Evolutionary conservation across 2,888 invertebrate genomes (phyloP), one percentile per base, ranked within the genome.

Genomic region (Drosophila suboccidentalis): DNA sequence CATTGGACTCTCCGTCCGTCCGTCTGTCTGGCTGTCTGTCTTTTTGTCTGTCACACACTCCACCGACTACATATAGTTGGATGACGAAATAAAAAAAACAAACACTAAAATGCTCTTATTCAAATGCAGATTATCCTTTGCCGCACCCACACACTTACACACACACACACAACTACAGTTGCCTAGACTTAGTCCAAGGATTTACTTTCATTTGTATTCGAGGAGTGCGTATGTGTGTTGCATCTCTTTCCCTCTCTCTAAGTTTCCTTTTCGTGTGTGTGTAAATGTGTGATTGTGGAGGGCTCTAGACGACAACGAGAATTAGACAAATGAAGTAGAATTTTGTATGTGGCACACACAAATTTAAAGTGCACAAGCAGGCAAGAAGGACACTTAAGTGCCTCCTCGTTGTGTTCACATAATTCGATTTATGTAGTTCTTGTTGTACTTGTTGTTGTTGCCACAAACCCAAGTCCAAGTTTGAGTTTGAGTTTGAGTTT

Each of bases 91-190:
- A 32, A n/a, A 49, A 39, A 15, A 50, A 76, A 82, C 80, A 82
- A 86, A 86, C 88, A 86, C 86, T 88, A 86, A 86, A 86, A 86
- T 83, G 88, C 86, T 88, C 87, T 86, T 88, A 86, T 88, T 88
- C 88, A 86, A 86, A 88, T 88, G 88, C 87, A 88, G 85, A 86
- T 86, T 88, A 86, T 86, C 88, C 86, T 75, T 75, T 75, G 82
- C 78, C 72, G 65, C 81, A 83, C 73, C 73, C 81, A 72, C 78
- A 62, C 71, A 58, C 60, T 59, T 60, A 59, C 19, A 53, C 34
- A 39, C 58, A 66, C 60, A 43, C 49, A 47, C 69, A 65, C 73
- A 55, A 65, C 61, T 61, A 81, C 82, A 67, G 64, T 71, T 65
- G 66, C 39, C 70, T 61, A 70, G 84, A 82, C 87, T 83, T 87